phyloP scores from a whole-genome alignment of 2,113 vertebrate species.

The Microcebus tavaratra region DNA sequence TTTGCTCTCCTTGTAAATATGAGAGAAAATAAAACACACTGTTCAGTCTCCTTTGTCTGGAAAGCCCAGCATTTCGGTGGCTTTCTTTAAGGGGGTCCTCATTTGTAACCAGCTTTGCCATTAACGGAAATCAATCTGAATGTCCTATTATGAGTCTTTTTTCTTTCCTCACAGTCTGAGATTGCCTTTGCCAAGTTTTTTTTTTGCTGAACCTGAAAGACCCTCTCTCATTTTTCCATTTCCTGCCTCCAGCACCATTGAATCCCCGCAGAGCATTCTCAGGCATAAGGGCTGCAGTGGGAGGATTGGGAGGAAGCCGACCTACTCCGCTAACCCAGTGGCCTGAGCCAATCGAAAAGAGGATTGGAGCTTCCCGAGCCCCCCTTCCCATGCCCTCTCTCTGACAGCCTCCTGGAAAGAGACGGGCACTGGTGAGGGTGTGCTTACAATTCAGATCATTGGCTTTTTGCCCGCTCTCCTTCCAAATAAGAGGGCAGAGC shows the following conservation, averaged over 20 bases:
- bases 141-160: slow-evolving; percentile 68
- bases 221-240: slow-evolving; percentile 43
- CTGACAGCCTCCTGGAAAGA: slow-evolving; percentile 48
- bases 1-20: slow-evolving; percentile 18
- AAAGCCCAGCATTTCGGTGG: slow-evolving; percentile 42
- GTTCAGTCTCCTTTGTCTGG: slow-evolving; percentile 49
- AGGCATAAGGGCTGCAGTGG: neutral
- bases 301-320: neutral
- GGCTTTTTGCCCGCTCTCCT: slow-evolving; percentile 57
- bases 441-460: slow-evolving; percentile 51
- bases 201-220: slow-evolving; percentile 67
- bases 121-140: slow-evolving; percentile 77
- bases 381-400: neutral
- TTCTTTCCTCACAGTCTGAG: slow-evolving; percentile 53
- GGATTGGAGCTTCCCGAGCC: neutral
- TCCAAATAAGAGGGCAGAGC: slow-evolving; percentile 68
- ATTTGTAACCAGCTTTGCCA: slow-evolving; percentile 57
- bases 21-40: slow-evolving; percentile 34
- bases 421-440: neutral
- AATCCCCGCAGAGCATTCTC: slow-evolving; percentile 41
- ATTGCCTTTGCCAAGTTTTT: slow-evolving; percentile 71
- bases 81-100: slow-evolving; percentile 50
- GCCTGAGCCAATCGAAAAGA: slow-evolving; percentile 78
- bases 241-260: neutral
- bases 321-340: slow-evolving; percentile 78